Evolutionary conservation across 2,888 invertebrate species (phyloP), one percentile per base, ranked within the genome.

Genomic region (Hyles lineata): DNA sequence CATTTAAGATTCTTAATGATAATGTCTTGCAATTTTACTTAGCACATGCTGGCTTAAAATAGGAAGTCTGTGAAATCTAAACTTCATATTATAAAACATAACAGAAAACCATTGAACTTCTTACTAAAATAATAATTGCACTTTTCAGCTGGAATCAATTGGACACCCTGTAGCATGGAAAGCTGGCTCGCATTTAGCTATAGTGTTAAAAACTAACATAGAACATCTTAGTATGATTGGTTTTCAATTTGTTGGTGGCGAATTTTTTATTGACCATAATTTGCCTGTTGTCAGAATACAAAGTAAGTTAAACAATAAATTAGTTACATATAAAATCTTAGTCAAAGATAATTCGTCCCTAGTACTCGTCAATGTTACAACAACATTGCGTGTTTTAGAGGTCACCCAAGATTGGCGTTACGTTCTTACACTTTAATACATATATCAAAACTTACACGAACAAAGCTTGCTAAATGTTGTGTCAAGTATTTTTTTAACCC

Each of bases 111-210:
- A 23, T 3, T 11, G 25, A 6, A 1, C 5, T 55, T n/a, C 1
- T 5, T n/a, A 17, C 52, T 55, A 55, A 29, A 50, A 17, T 32
- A 62, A 70, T 19, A 3, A 43, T 21, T 63, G 19, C 15, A 67
- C 72, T 75, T 85, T 86, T 59, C 90, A 98, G 97, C 93, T 98
- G 83, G 97, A 98, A 86, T 96, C 97, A 82, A 97, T 97, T 89
- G 98, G 98, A 73, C 95, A 96, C 85, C 96, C 97, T 70, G 94
- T 97, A 73, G 97, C 97, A 43, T 98, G 98, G 98, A 97, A 96
- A 84, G 96, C 96, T 71, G 96, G 96, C 71, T 96, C 97, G 77
- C 96, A 96, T 85, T 95, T 98, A 83, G 97, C 97, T 71, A 94
- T 97, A 78, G 96, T 98, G 76, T 83, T 98, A 73, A 97, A 97